phyloP scores from a whole-genome alignment of 92 coral and sea anemone species.

The Palythoa grandiflora region DNA sequence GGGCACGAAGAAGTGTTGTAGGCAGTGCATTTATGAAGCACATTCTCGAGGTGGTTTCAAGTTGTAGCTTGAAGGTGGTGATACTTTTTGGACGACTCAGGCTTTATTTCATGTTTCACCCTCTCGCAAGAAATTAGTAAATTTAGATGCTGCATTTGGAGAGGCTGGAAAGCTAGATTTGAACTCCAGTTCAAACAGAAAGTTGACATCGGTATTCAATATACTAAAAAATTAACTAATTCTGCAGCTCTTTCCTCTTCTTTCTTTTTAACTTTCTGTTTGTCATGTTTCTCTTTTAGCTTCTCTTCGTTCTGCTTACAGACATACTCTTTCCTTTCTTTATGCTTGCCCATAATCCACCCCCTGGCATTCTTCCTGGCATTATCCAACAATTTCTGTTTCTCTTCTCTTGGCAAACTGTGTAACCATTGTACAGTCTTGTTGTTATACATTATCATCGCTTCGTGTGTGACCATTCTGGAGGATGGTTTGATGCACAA shows the following conservation, averaged over 20 bases:
- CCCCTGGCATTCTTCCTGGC: conserved; percentile 33
- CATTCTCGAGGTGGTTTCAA: too few relatives aligned
- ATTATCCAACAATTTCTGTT: conserved; percentile 32
- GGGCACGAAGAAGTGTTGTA: too few relatives aligned
- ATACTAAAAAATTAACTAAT: not conserved
- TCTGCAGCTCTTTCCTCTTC: conserved; percentile 31
- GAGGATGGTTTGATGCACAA: conserved; percentile 8
- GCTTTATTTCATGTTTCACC: too few relatives aligned
- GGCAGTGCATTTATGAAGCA: too few relatives aligned
- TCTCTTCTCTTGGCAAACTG: conserved; percentile 33
- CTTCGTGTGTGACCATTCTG: conserved; percentile 15
- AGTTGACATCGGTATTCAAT: too few relatives aligned
- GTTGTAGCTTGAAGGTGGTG: too few relatives aligned
- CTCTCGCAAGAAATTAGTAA: too few relatives aligned
- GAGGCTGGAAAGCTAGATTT: too few relatives aligned
- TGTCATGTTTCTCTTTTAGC: not conserved
- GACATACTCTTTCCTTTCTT: conserved; percentile 15
- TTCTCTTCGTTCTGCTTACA: not conserved
- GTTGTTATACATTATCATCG: conserved; percentile 3
- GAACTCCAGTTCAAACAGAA: too few relatives aligned
- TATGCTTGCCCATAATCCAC: conserved; percentile 4
- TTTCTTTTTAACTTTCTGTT: conserved; percentile 21
- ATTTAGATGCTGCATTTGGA: too few relatives aligned
- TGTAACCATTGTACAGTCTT: conserved; percentile 17
- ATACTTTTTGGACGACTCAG: too few relatives aligned